These are phyloP conservation scores for Tragelaphus eurycerus DNA, from an alignment of 2,797 vertebrate species.

Conservation along the genomic window DNA sequence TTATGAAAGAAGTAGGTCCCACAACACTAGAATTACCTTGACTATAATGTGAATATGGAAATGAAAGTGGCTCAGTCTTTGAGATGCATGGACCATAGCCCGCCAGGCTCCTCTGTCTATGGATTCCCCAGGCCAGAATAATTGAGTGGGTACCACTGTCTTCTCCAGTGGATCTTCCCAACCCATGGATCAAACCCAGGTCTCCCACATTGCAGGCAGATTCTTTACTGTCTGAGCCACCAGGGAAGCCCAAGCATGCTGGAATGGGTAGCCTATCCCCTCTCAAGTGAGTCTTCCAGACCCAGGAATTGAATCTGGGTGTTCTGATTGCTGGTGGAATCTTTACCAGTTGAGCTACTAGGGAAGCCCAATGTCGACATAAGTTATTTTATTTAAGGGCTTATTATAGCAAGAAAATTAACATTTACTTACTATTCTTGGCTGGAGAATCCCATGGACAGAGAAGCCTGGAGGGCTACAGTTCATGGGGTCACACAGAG, in stretches of 20 bases:
- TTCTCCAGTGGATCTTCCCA: neutral
- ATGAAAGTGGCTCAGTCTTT: neutral
- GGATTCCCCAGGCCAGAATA: neutral
- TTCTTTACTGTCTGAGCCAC: neutral
- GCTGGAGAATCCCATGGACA: neutral
- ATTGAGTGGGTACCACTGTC: neutral
- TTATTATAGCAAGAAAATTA: neutral
- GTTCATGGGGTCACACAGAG: neutral
- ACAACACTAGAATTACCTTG: neutral
- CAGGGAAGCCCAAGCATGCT: neutral
- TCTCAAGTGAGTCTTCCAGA: neutral
- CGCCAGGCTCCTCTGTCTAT: neutral
- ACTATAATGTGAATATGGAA: neutral
- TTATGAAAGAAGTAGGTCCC: neutral
- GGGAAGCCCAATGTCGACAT: neutral
- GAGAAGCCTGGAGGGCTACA: neutral
- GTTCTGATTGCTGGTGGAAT: neutral
- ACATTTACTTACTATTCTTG: neutral
- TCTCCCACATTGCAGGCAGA: neutral
- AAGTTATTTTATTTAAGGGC: neutral
- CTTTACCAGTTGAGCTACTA: neutral
- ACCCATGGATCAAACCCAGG: neutral
- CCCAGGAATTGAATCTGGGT: neutral
- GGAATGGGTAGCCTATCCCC: neutral
- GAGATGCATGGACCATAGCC: neutral